These are phyloP conservation scores for Erythrocebus patas DNA, from an alignment of 2,113 vertebrate genomes.

Conservation along the genomic window DNA sequence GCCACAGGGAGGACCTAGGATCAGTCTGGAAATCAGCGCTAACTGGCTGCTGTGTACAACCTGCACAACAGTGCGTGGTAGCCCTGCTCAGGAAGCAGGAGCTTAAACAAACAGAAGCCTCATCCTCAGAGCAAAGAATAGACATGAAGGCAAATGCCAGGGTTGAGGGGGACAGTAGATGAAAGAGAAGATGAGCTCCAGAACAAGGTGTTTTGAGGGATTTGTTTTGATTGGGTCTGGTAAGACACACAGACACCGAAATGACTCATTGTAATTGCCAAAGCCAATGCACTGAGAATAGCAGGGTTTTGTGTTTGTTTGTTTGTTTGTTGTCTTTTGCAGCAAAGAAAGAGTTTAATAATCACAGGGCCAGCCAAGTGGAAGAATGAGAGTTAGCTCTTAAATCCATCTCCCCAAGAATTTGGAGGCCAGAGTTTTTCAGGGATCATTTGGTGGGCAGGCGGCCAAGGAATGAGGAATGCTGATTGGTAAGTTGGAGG, in stretches of 20 bases:
- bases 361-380: too few species aligned
- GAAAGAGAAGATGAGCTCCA: not conserved
- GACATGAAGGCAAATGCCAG: not conserved
- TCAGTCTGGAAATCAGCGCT: not conserved
- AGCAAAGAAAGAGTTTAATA: too few species aligned
- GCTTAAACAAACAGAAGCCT: not conserved
- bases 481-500: too few species aligned
- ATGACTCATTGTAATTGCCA: not conserved
- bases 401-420: too few species aligned
- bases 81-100: not conserved
- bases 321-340: too few species aligned
- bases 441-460: too few species aligned
- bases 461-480: too few species aligned
- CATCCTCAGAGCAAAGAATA: not conserved
- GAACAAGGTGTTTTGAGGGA: not conserved
- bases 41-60: not conserved
- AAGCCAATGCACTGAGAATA: too few species aligned
- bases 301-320: too few species aligned
- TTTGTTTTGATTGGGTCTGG: not conserved
- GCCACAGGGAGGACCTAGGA: not conserved
- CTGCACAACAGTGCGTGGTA: not conserved
- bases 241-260: not conserved
- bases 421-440: too few species aligned
- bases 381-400: too few species aligned
- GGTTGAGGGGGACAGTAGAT: accelerated